A percentile compares a stretch with the other conserved stretches of the same genome.
Conservation (phyloP, 2,888 invertebrate species). For the Plebejus anna region DNA sequence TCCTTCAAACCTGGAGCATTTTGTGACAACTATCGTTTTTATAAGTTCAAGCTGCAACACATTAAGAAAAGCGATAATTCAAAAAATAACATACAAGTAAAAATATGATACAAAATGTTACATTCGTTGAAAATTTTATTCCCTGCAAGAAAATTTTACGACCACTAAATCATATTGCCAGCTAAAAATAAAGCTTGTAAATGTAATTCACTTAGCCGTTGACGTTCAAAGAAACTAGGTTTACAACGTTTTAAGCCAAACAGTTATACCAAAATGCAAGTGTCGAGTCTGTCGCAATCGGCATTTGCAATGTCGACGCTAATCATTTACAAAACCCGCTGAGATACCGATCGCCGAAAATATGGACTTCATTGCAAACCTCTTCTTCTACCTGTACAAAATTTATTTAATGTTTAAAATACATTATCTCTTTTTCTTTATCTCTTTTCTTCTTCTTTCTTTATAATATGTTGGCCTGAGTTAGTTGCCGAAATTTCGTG, state of each 20-base stretch:
- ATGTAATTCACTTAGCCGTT: conserved; percentile 28
- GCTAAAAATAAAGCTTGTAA: conserved; percentile 13
- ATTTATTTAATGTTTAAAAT: neutral
- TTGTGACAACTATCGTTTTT: neutral
- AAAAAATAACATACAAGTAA: neutral
- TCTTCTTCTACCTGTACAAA: neutral
- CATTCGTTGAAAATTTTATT: conserved; percentile 18
- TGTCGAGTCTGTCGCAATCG: conserved; percentile 62
- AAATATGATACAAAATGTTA: conserved; percentile 1
- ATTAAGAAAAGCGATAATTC: too few species aligned
- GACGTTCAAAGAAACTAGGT: conserved; percentile 55
- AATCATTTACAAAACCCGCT: conserved; percentile 58
- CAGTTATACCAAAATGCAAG: conserved; percentile 62
- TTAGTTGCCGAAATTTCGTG: too few species aligned
- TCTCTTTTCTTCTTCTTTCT: too few species aligned
- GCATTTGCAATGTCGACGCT: conserved; percentile 58
- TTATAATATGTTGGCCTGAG: too few species aligned
- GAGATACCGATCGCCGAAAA: conserved; percentile 39
- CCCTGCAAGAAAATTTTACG: conserved; percentile 14
- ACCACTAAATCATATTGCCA: conserved; percentile 3
- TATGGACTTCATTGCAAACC: conserved; percentile 13
- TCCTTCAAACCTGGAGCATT: neutral
- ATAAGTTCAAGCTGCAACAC: too few species aligned
- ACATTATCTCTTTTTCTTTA: neutral
- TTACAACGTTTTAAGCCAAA: conserved; percentile 69